Base-by-base conservation (phyloP, 2,888 invertebrate species). In the Calameuta filiformis region DNA sequence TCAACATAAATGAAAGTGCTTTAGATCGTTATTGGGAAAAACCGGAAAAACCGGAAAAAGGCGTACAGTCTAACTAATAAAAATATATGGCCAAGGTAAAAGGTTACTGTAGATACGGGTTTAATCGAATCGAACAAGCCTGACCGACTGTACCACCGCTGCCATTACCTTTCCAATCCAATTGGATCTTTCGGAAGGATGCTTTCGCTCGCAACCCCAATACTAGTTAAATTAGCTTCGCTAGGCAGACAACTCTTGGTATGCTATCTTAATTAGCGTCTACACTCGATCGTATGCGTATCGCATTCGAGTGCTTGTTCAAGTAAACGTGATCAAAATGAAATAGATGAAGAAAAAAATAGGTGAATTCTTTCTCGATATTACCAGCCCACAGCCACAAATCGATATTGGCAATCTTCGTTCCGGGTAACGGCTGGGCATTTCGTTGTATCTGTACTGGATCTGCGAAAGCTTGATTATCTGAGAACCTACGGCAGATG, bases 401-500 rank as follows among this genome's bases (percentile, higher is more conserved):
- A 69, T 77, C 75, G 69, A 75, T 69, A 77, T 71, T 30, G 34
- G 35, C 56, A 75, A 75, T 77, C 69, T 37, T 75, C 69, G 4
- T n/a, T 37, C 56, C 37, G 40, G 56, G 37, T 75, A 77, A 75
- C 35, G 12, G n/a, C 75, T 31, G 34, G 31, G 35, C 30, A 6
- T 68, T 68, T n/a, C 31, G 12, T 30, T 68, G 69, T 30, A 77
- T 35, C 23, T 56, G 15, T 56, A 56, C 56, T 56, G 56, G 23
- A 9, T 6, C 56, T 56, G 15, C 56, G 23, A 9, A 56, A 56
- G 23, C 56, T 56, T 56, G 9, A 56, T 56, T 56, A 56, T 56
- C 56, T 9, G 56, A 56, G 56, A 56, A 56, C 9, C 56, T 56
- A 56, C 56, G 9, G 56, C 56, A 56, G 56, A 56, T 56, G 23